A percentile compares a stretch with the other conserved stretches of the same genome.
Evolutionary conservation across 2,888 invertebrate genomes (phyloP).

Genomic region (Leptothorax acervorum): DNA sequence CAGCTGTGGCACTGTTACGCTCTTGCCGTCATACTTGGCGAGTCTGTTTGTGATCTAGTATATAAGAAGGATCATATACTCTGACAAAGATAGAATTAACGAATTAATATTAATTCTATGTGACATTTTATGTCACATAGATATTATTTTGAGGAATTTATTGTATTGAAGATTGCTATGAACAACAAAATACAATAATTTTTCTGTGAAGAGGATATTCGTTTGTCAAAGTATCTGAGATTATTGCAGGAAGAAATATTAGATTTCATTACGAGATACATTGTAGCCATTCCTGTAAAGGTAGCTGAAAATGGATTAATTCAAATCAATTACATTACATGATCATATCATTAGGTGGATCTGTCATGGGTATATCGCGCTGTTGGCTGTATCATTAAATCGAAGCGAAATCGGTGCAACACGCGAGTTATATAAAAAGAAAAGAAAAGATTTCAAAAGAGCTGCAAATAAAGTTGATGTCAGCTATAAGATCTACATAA

Average conservation of each 20-base stretch:
- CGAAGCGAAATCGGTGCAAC: conserved; percentile 42
- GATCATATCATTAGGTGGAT: conserved; percentile 32
- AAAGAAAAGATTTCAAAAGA: neutral
- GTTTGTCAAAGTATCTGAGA: conserved; percentile 46
- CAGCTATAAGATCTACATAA: conserved; percentile 8
- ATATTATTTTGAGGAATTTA: neutral
- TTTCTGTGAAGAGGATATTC: neutral
- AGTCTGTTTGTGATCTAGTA: conserved; percentile 42
- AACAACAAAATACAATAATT: too few species aligned
- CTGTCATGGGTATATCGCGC: conserved; percentile 1
- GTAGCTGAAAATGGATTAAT: conserved; percentile 69
- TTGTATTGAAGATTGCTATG: neutral
- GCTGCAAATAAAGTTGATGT: neutral
- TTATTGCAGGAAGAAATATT: conserved; percentile 42
- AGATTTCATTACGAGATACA: conserved; percentile 60
- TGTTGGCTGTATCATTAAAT: conserved; percentile 46
- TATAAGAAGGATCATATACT: conserved; percentile 37
- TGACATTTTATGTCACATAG: neutral
- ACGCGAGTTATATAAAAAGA: conserved; percentile 44
- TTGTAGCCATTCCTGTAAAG: conserved; percentile 70
- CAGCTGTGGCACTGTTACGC: conserved; percentile 92
- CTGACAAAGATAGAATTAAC: conserved; percentile 24
- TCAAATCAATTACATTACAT: conserved; percentile 57
- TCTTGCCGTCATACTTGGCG: conserved; percentile 60
- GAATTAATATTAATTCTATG: neutral